Conservation (phyloP, 2,888 invertebrate species). For the Pandemis heparana region DNA sequence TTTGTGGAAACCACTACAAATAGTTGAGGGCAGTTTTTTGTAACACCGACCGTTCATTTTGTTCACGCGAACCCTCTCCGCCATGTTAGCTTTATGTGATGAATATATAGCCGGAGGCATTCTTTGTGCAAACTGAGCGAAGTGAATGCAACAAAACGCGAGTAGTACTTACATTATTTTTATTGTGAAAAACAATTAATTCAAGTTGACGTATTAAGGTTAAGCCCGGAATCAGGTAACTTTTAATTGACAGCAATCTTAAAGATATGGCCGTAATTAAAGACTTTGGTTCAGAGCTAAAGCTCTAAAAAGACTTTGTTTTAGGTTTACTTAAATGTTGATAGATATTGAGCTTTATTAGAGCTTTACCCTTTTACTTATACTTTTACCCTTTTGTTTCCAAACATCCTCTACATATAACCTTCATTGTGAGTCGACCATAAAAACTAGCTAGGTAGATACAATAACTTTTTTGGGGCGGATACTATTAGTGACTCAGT, state of each 20-base stretch:
- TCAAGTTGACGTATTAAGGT: neutral
- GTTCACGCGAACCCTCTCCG: constrained; percentile 68
- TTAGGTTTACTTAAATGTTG: neutral
- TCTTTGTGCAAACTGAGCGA: constrained; percentile 49
- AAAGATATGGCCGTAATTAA: neutral
- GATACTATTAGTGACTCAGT: constrained; percentile 27
- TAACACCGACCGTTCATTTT: constrained; percentile 71
- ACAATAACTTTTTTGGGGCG: constrained; percentile 28
- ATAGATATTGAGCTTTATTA: neutral
- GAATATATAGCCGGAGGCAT: constrained; percentile 43
- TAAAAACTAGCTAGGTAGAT: neutral
- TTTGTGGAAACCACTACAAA: constrained; percentile 83
- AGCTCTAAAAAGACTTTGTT: too few species aligned
- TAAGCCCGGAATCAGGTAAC: neutral
- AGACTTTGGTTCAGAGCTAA: neutral
- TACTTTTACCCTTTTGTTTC: too few species aligned
- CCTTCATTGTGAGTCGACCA: constrained; percentile 16
- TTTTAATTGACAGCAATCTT: neutral
- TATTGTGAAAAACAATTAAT: neutral
- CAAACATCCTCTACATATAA: neutral
- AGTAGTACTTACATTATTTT: neutral
- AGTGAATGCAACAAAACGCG: constrained; percentile 35
- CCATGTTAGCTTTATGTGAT: constrained; percentile 48
- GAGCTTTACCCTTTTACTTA: neutral
- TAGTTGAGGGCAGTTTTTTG: constrained; percentile 81